Base-by-base conservation (phyloP, 2,888 invertebrate species). In the Macrophya alboannulata region DNA sequence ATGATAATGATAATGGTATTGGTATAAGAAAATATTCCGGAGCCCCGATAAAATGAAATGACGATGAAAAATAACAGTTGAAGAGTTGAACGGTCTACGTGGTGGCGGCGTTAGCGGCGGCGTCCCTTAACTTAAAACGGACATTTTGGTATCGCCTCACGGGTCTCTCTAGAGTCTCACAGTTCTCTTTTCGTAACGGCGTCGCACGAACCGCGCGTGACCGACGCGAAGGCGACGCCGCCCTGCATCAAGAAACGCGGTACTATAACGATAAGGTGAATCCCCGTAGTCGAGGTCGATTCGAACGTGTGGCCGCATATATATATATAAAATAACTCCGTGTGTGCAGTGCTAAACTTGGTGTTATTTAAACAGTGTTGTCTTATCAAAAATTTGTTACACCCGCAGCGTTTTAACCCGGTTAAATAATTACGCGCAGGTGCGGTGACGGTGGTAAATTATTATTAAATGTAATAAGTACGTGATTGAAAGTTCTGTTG, bases 151-250 rank as follows among this genome's bases (percentile, higher is more conserved):
- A 81, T 81, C 81, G 81, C 81, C 81, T 9, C 43, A 43, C 45
- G 0, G 68, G n/a, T n/a, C n/a, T 15, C 68, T 37, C 37, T 55
- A 5, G 10, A 48, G 48, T 48, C 15, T 15, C 48, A 12, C 74
- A 81, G 81, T 62, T 62, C 81, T 81, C 12, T 81, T 81, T 21
- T 81, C 62, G 81, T 81, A 62, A 62, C 81, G 81, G 81, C 81
- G 81, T 81, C 81, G 81, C 62, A 43, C 81, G 81, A 81, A 81
- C 81, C 81, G 59, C 81, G 81, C 81, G 81, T 81, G 81, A 81
- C 43, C 59, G 59, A 81, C 81, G 81, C 81, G 81, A 62, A 62
- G 62, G 25, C 59, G 59, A 81, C 59, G 81, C 59, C 81, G 81
- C 59, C 81, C 81, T 59, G 79, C 37, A 55, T 43, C 81, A 40